These are phyloP conservation scores for Leptodactylus fallax DNA, from an alignment of 2,797 vertebrate species.

Conservation along the genomic window DNA sequence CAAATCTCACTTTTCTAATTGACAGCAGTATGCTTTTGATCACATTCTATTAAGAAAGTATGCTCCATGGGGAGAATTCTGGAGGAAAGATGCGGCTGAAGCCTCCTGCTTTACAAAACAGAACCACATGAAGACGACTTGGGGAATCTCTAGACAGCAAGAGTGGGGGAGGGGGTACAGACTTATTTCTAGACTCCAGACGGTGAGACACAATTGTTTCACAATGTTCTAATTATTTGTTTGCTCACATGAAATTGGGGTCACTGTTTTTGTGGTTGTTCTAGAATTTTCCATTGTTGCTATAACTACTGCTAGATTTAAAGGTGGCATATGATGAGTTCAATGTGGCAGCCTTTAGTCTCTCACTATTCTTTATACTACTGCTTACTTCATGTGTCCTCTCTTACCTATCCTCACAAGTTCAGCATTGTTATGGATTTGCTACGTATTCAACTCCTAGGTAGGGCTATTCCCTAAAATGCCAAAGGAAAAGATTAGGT, in stretches of 20 bases:
- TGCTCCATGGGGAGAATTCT: constrained; percentile 54
- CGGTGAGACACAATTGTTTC: neutral
- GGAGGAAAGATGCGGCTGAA: constrained; percentile 38
- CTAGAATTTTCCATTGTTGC: neutral
- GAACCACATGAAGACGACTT: constrained; percentile 51
- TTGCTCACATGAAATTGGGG: neutral
- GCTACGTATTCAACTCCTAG: too few species aligned
- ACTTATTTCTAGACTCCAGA: constrained; percentile 35
- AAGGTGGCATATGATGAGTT: neutral
- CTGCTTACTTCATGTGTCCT: neutral
- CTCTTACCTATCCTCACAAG: neutral
- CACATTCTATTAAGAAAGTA: constrained; percentile 47
- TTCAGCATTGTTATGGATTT: too few species aligned
- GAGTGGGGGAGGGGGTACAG: neutral
- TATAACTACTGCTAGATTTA: neutral
- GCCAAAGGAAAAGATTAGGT: too few species aligned
- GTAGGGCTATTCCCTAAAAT: too few species aligned
- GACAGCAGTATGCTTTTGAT: constrained; percentile 61
- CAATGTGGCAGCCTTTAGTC: neutral
- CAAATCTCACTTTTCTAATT: constrained; percentile 55
- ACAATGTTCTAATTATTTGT: constrained; percentile 16
- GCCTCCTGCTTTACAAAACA: constrained; percentile 39
- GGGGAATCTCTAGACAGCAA: constrained; percentile 23
- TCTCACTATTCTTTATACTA: neutral
- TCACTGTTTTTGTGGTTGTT: neutral